These are phyloP conservation scores for Anaspis maculata DNA, from an alignment of 2,888 invertebrate genomes.

Conservation along the genomic window DNA sequence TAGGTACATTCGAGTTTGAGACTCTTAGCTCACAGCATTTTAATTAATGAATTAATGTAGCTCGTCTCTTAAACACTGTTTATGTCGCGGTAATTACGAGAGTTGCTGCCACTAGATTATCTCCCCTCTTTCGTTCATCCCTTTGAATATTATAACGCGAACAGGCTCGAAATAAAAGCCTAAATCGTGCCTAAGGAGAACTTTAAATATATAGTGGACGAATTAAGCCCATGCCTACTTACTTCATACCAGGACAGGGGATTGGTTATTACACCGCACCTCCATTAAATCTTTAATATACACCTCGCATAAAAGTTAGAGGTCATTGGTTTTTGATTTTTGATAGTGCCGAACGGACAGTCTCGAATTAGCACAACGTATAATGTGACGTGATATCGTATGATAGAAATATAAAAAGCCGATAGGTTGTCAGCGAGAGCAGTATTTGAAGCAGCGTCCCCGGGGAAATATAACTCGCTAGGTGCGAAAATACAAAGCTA, in stretches of 20 bases:
- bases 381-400: too few species aligned
- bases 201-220: too few species aligned
- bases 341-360: too few species aligned
- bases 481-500: constrained; percentile 35
- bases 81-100: constrained; percentile 45
- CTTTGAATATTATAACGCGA: too few species aligned
- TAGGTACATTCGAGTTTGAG: constrained; percentile 19
- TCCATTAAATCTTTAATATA: too few species aligned
- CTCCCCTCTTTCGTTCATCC: constrained; percentile 15
- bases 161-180: constrained; percentile 25
- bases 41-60: constrained; percentile 47
- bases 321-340: too few species aligned
- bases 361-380: too few species aligned
- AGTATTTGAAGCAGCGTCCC: constrained; percentile 26
- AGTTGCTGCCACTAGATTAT: constrained; percentile 39
- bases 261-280: too few species aligned
- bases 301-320: too few species aligned
- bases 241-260: too few species aligned
- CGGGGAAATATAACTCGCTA: constrained; percentile 39
- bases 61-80: constrained; percentile 45
- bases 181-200: constrained; percentile 38
- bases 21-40: constrained; percentile 36
- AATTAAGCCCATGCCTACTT: too few species aligned
- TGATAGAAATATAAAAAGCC: constrained; percentile 30
- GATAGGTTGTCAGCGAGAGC: constrained; percentile 31